These are phyloP conservation scores for Cylloceria caligata DNA, from an alignment of 2,888 invertebrate genomes.

Conservation along the genomic window DNA sequence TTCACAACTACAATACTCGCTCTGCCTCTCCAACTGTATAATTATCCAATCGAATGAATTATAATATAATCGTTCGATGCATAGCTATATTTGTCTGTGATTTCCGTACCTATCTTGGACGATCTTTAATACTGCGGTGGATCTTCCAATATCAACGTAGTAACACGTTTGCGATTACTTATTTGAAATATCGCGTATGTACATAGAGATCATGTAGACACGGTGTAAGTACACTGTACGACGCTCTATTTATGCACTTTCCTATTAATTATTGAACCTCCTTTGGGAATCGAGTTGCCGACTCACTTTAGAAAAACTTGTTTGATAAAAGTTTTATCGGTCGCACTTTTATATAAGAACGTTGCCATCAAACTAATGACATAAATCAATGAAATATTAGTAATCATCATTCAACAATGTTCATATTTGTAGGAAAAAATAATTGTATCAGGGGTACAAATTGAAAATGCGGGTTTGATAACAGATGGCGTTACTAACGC, in stretches of 20 bases:
- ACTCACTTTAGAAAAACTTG: neutral
- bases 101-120: neutral
- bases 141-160: neutral
- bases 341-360: neutral
- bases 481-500: no score
- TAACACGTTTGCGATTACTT: slow-evolving; percentile 6
- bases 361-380: no score
- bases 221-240: neutral
- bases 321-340: neutral
- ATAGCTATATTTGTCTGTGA: neutral
- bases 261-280: slow-evolving; percentile 1
- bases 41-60: neutral
- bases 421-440: no score
- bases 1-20: neutral
- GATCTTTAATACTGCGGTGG: slow-evolving; percentile 19
- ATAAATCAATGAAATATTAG: no score
- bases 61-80: neutral
- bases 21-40: neutral
- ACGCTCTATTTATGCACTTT: slow-evolving; percentile 8
- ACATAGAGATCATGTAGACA: neutral
- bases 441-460: no score
- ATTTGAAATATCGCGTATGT: slow-evolving; percentile 1
- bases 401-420: no score
- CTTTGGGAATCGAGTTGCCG: neutral
- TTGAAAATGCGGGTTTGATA: no score